Percentiles rank a stretch among this genome's conserved stretches.
Evolutionary conservation across 2,113 vertebrate species (phyloP).

Genomic region (Eublepharis macularius): DNA sequence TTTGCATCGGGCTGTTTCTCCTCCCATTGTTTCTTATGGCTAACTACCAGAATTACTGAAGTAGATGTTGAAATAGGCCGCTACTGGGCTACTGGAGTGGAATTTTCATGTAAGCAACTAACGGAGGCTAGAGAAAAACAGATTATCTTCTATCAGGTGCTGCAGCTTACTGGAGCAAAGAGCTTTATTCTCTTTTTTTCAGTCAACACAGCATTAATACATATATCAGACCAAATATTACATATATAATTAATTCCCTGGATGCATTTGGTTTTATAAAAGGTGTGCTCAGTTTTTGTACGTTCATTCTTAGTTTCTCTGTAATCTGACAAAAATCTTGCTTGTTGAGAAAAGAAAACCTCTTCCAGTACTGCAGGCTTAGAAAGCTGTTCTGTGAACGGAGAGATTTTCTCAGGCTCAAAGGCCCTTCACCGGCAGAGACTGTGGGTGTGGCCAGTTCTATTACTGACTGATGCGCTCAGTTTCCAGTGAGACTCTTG

Average conservation of each 20-base stretch:
- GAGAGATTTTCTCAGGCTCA: constrained; percentile 31
- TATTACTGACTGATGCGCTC: constrained; percentile 21
- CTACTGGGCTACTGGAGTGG: constrained; percentile 16
- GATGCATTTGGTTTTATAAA: not conserved
- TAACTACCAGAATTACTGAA: constrained; percentile 37
- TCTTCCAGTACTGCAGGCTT: not conserved
- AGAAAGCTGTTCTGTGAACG: constrained; percentile 22
- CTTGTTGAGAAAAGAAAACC: not conserved
- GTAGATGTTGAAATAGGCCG: constrained; percentile 28
- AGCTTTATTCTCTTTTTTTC: not conserved
- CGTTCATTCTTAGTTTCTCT: not conserved
- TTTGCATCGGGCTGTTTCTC: constrained; percentile 22
- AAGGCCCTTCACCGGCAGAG: constrained; percentile 13
- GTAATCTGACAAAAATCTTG: constrained; percentile 24
- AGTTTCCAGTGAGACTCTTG: constrained; percentile 31
- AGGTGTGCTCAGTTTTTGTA: not conserved
- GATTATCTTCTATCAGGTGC: not conserved
- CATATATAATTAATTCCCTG: too few relatives aligned
- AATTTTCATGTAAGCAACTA: constrained; percentile 29
- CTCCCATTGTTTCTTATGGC: constrained; percentile 24
- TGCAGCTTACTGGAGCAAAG: not conserved
- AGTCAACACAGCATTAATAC: not conserved
- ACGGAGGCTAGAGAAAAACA: constrained; percentile 1
- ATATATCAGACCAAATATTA: not conserved
- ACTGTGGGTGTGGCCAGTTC: constrained; percentile 30